A percentile compares a stretch with the other conserved stretches of the same genome.
Conservation (phyloP, 1,140 invertebrate species). For the Orussus abietinus region DNA sequence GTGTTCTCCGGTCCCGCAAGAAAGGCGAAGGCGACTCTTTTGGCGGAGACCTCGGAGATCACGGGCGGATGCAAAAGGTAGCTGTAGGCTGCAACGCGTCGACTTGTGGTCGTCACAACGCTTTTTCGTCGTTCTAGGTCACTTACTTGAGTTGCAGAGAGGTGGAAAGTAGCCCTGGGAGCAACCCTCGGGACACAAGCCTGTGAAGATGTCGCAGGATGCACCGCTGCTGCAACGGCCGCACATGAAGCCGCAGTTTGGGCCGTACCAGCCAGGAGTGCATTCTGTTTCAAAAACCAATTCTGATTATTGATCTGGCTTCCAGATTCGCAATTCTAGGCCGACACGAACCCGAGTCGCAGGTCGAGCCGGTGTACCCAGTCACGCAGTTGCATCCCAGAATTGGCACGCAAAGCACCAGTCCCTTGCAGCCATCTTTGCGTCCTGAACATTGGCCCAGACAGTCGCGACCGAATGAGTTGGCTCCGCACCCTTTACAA, state of each 20-base stretch:
- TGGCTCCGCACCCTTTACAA: slow-evolving; percentile 7
- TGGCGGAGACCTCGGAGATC: slow-evolving; percentile 4
- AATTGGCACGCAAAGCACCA: slow-evolving; percentile 1
- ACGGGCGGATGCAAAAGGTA: slow-evolving; percentile 8
- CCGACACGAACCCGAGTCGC: slow-evolving; percentile 5
- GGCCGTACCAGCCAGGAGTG: slow-evolving; percentile 6
- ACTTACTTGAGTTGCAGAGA: slow-evolving; percentile 7
- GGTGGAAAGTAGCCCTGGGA: slow-evolving; percentile 2
- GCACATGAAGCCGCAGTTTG: slow-evolving; percentile 4
- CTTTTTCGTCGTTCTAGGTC: not conserved
- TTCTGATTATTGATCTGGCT: too few species aligned
- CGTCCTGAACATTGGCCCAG: slow-evolving; percentile 8
- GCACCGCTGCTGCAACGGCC: not conserved
- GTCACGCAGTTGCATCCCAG: slow-evolving; percentile 11
- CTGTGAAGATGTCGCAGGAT: slow-evolving; percentile 5
- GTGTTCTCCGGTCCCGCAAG: not conserved
- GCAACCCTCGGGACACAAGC: slow-evolving; percentile 7
- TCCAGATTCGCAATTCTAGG: too few species aligned
- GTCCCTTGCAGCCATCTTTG: not conserved
- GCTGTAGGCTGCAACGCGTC: slow-evolving; percentile 6
- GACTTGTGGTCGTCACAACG: too few species aligned
- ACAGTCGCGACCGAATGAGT: slow-evolving; percentile 8
- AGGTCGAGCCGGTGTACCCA: slow-evolving; percentile 6
- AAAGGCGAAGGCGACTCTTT: slow-evolving; percentile 3
- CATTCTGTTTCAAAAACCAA: slow-evolving; percentile 3